Evolutionary conservation across 1,140 invertebrate genomes (phyloP), one percentile per base, ranked within the genome.

Genomic region (Conus betulinus): DNA sequence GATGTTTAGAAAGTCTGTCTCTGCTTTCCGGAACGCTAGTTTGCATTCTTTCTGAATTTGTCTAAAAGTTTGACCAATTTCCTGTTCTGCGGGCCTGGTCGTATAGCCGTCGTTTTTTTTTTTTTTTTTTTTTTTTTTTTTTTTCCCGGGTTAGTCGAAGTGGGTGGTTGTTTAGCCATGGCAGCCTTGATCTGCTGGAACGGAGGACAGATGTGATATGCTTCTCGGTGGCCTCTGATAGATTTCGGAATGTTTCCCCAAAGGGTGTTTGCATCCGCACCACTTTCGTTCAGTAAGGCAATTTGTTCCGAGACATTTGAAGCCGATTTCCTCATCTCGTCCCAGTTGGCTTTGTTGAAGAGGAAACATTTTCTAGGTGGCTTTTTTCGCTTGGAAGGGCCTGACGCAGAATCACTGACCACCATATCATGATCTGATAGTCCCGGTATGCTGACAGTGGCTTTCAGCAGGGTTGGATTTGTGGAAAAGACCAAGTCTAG

Each of bases 21-120:
- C 89, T 52, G 89, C 89, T 87, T 89, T 39, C 3, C 3, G 39
- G 39, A 39, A 39, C 3, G 39, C 39, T 39, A 0, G 3, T 39
- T 39, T 39, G 63, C 90, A 90, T 39, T 91, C 74, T 25, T 81
- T 79, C 52, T 89, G 88, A 23, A 86, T 85, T 5, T n/a, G 13
- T 23, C 74, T 74, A n/a, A 55, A 55, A 86, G 67, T 17, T 20
- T 15, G n/a, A 13, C 90, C 87, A 89, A 2, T 83, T 25, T 15
- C 63, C 17, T n/a, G 55, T 85, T 20, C 60, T 11, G 60, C 60
- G 60, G 60, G 60, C 60, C 60, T 63, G 60, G 60, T 63, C 4
- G 8, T 63, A 63, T 11, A 63, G 60, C 60, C 4, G 39, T 39
- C 39, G 3, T 39, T 39, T 39, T 39, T 39, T 39, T 39, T n/a